Conservation (phyloP, 2,888 invertebrate species). For the Torymus aiolomorphi region DNA sequence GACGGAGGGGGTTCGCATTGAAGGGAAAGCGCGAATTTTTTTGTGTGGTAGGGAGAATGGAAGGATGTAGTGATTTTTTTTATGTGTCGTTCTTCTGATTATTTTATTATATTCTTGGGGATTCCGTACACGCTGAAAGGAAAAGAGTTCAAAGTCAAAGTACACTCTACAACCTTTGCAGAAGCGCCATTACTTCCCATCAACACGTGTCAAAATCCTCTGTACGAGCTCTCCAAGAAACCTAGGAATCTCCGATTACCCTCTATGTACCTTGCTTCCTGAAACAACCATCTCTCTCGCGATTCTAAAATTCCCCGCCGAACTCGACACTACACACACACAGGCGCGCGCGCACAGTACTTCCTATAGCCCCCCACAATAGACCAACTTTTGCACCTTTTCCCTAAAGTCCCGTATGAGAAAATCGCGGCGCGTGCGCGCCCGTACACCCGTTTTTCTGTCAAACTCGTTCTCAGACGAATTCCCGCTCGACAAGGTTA, state of each 20-base stretch:
- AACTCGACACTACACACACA: slow-evolving; percentile 2
- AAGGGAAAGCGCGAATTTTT: no score
- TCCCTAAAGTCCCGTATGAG: slow-evolving; percentile 25
- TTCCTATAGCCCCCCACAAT: slow-evolving; percentile 3
- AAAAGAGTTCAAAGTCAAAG: no score
- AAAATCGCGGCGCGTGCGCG: slow-evolving; percentile 23
- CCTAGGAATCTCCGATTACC: neutral
- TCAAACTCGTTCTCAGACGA: slow-evolving; percentile 53
- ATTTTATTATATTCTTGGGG: no score
- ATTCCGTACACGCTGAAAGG: no score
- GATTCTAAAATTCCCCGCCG: slow-evolving; percentile 18
- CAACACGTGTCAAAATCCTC: no score
- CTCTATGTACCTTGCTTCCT: neutral
- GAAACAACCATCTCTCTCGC: slow-evolving; percentile 16
- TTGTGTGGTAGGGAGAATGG: no score
- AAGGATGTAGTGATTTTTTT: no score
- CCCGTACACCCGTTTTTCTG: slow-evolving; percentile 43
- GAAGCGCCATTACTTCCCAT: no score
- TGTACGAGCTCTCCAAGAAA: neutral
- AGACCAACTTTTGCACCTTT: slow-evolving; percentile 30
- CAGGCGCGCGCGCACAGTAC: no score
- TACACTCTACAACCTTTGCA: no score
- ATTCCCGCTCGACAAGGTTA: slow-evolving; percentile 49
- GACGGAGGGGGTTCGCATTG: no score
- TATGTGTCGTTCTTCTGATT: no score